phyloP scores from a whole-genome alignment of 1,140 invertebrate species.

The Caenorhabditis elegans region DNA sequence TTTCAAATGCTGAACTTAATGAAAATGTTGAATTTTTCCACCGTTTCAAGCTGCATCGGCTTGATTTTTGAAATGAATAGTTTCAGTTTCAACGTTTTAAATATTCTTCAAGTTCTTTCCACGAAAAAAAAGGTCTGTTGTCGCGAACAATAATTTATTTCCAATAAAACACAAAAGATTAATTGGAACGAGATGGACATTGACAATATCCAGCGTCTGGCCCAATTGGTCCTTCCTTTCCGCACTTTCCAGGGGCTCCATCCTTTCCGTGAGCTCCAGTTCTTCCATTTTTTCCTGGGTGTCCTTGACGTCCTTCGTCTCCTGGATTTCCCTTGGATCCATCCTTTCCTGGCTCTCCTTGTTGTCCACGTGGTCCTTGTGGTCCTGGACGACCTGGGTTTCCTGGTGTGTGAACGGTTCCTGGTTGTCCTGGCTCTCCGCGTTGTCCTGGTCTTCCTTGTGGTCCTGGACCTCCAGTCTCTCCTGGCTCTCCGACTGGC shows the following conservation, averaged over 20 bases:
- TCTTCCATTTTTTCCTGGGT: slow-evolving; percentile 33
- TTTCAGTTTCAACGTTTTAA: too few relatives aligned
- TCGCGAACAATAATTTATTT: too few relatives aligned
- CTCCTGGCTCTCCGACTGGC: slow-evolving; percentile 36
- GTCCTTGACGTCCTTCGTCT: slow-evolving; percentile 27
- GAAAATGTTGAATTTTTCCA: too few relatives aligned
- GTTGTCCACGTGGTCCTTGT: slow-evolving; percentile 28
- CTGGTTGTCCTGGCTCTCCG: slow-evolving; percentile 10
- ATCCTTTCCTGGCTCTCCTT: slow-evolving; percentile 40
- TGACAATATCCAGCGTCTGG: slow-evolving; percentile 39
- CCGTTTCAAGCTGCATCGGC: too few relatives aligned
- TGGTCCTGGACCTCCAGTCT: not conserved
- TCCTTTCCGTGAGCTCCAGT: slow-evolving; percentile 34
- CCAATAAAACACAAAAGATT: not conserved
- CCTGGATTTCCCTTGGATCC: slow-evolving; percentile 35
- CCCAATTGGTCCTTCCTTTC: slow-evolving; percentile 12
- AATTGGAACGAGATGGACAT: slow-evolving; percentile 29
- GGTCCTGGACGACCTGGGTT: slow-evolving; percentile 36
- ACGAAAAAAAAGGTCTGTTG: too few relatives aligned
- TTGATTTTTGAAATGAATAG: too few relatives aligned
- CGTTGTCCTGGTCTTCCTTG: slow-evolving; percentile 21
- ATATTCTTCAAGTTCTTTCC: too few relatives aligned
- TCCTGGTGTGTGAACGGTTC: not conserved
- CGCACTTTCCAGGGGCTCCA: slow-evolving; percentile 29
- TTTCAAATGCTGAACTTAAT: too few relatives aligned